Evolutionary conservation across 35 echinoderm and acorn worm species (phyloP).

Genomic region (Stichopus chloronotus): DNA sequence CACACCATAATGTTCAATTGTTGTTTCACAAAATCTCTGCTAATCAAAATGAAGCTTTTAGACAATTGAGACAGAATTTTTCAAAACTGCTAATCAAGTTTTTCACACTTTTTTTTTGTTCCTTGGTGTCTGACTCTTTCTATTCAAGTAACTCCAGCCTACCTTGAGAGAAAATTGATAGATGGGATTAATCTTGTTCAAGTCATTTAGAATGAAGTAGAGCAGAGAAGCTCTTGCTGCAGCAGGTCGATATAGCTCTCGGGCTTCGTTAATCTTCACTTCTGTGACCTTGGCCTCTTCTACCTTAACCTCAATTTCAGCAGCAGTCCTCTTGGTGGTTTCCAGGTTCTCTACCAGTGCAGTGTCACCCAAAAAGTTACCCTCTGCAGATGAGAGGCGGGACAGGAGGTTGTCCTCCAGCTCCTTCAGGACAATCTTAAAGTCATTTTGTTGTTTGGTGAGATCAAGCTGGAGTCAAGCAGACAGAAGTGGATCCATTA

Average conservation of each 20-base stretch:
- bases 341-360: constrained; percentile 97
- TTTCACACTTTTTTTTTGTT: too few species aligned
- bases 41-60: too few species aligned
- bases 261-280: constrained; percentile 96
- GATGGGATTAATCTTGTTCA: constrained; percentile 99
- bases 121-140: background rate
- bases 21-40: too few species aligned
- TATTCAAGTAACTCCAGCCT: background rate
- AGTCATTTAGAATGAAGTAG: constrained; percentile 98
- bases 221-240: constrained; percentile 93
- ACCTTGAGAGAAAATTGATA: constrained; percentile 99
- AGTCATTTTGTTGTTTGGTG: constrained; percentile 98
- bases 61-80: too few species aligned
- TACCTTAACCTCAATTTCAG: constrained; percentile 98
- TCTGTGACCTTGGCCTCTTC: constrained; percentile 95
- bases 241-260: constrained; percentile 91
- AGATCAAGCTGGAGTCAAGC: constrained; percentile 64
- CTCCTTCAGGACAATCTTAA: constrained; percentile 99
- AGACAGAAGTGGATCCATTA: background rate
- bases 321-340: constrained; percentile 96
- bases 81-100: too few species aligned
- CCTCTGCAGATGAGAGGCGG: constrained; percentile 93
- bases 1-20: too few species aligned
- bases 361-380: constrained; percentile 99
- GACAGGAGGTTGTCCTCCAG: constrained; percentile 96